A percentile compares a stretch with the other conserved stretches of the same genome.
Evolutionary conservation across 2,113 vertebrate genomes (phyloP).

Genomic region (Ageneiosus marmoratus): DNA sequence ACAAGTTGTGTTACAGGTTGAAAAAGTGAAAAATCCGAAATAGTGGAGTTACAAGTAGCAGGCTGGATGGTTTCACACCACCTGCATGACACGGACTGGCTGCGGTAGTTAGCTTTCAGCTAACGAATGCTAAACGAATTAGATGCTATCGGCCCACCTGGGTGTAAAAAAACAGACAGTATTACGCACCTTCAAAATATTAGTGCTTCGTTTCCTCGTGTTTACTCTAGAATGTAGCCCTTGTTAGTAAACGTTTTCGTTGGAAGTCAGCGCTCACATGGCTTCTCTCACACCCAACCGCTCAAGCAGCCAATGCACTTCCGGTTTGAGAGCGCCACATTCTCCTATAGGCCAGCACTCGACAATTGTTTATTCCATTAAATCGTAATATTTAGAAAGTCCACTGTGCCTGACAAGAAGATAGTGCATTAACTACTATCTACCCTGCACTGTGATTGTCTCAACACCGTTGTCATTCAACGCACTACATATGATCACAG

Average conservation of each 20-base stretch:
- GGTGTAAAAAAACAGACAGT: background rate
- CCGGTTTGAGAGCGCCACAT: background rate
- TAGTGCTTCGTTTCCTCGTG: background rate
- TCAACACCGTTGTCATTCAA: background rate
- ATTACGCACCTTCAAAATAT: conserved; percentile 6
- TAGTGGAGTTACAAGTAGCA: background rate
- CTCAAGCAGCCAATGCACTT: background rate
- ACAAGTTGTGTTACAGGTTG: background rate
- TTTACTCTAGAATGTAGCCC: no score
- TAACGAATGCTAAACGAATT: background rate
- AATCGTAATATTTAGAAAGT: no score
- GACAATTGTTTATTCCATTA: background rate
- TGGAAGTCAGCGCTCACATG: background rate
- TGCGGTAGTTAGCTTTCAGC: background rate
- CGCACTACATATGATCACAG: background rate
- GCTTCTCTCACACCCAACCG: background rate
- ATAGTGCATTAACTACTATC: no score
- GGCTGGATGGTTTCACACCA: background rate
- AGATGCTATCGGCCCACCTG: background rate
- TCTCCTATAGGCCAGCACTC: background rate
- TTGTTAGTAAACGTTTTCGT: background rate
- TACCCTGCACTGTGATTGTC: no score
- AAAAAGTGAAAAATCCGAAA: background rate
- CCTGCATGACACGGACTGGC: background rate
- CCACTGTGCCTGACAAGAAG: background rate